phyloP scores from a whole-genome alignment of 2,797 vertebrate genomes.

The Malacoctenus gilli region DNA sequence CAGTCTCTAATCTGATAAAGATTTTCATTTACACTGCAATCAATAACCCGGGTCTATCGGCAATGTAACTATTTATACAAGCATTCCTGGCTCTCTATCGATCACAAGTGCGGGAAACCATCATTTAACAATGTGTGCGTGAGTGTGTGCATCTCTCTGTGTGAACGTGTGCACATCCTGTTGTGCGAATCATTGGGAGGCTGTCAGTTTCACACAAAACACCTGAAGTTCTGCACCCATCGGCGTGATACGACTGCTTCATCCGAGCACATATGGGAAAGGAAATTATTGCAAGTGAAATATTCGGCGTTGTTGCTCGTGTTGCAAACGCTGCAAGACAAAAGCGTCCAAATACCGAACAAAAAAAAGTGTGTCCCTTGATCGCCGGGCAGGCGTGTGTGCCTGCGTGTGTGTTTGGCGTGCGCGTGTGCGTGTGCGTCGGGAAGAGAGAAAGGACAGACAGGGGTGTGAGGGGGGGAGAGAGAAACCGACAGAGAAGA shows the following conservation, averaged over 20 bases:
- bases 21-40: slow-evolving; percentile 84
- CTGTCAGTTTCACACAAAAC: slow-evolving; percentile 49
- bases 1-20: slow-evolving; percentile 83
- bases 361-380: slow-evolving; percentile 20
- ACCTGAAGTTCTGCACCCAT: slow-evolving; percentile 26
- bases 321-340: slow-evolving; percentile 1
- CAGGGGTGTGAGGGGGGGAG: slow-evolving; percentile 38
- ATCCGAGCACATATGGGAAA: background rate
- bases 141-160: slow-evolving; percentile 9
- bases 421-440: slow-evolving; percentile 39
- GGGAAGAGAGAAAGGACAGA: slow-evolving; percentile 49
- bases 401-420: slow-evolving; percentile 48
- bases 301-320: slow-evolving; percentile 7
- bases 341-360: slow-evolving; percentile 6
- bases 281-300: background rate
- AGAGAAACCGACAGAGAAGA: slow-evolving; percentile 50
- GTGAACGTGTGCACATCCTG: slow-evolving; percentile 52
- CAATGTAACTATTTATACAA: slow-evolving; percentile 84
- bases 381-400: slow-evolving; percentile 13
- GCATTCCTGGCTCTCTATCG: slow-evolving; percentile 79
- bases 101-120: slow-evolving; percentile 80
- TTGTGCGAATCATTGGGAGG: slow-evolving; percentile 54
- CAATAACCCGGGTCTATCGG: slow-evolving; percentile 79
- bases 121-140: slow-evolving; percentile 72
- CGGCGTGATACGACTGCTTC: background rate